phyloP scores from a whole-genome alignment of 2,797 vertebrate genomes.

The Anas acuta region DNA sequence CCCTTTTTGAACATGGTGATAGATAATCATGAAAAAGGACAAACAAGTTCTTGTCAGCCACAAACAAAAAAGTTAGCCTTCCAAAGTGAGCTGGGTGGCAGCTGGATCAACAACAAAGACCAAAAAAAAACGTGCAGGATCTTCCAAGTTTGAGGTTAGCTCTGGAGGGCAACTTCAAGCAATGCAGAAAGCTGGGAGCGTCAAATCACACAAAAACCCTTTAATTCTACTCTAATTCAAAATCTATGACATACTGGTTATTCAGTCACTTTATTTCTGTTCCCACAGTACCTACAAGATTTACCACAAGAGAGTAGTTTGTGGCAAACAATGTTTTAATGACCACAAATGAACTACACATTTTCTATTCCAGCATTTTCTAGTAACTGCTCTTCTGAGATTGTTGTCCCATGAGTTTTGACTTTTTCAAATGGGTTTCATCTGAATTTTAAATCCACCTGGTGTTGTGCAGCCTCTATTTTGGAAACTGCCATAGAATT shows the following conservation, averaged over 20 bases:
- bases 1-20: neutral
- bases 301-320: neutral
- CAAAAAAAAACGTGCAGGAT: neutral
- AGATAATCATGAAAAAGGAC: neutral
- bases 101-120: neutral
- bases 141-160: accelerated
- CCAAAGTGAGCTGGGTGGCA: neutral
- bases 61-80: neutral
- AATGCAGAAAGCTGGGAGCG: neutral
- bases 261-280: neutral
- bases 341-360: neutral
- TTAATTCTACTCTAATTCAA: neutral
- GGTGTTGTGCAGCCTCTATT: accelerated
- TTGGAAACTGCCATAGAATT: neutral
- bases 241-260: accelerated
- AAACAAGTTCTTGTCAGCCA: neutral
- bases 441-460: neutral
- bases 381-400: neutral
- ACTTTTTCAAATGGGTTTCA: neutral
- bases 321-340: neutral
- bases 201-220: neutral
- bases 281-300: neutral
- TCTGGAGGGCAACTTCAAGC: neutral
- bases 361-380: neutral
- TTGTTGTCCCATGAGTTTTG: neutral